Conservation (phyloP, 1,140 invertebrate species). For the Marisa cornuarietis region DNA sequence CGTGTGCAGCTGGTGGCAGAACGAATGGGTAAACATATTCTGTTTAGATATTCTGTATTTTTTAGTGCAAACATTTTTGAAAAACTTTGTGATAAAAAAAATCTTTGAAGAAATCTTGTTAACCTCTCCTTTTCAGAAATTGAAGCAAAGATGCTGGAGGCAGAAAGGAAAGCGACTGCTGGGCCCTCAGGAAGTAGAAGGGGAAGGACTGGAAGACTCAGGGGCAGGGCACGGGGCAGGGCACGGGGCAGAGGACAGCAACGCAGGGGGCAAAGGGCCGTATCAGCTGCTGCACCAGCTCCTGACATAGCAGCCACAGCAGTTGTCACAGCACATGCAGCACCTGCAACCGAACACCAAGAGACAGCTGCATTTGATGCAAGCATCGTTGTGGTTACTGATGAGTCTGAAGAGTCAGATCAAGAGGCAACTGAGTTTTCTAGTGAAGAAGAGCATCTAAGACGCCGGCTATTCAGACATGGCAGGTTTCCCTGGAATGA, state of each 20-base stretch:
- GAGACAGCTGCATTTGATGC: background rate
- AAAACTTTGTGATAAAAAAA: background rate
- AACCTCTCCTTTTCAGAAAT: slow-evolving; percentile 38
- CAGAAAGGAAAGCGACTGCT: slow-evolving; percentile 24
- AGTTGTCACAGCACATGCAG: background rate
- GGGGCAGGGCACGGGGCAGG: slow-evolving; percentile 21
- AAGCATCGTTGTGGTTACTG: background rate
- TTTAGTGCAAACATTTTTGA: background rate
- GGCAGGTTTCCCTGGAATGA: background rate
- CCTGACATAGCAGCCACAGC: background rate
- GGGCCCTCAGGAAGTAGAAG: slow-evolving; percentile 13
- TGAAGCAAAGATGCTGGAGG: slow-evolving; percentile 38
- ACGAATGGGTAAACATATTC: slow-evolving; percentile 50
- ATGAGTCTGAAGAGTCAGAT: background rate
- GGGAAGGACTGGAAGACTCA: background rate
- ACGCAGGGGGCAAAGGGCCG: background rate
- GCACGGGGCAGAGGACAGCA: background rate
- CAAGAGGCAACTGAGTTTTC: background rate
- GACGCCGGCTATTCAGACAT: slow-evolving; percentile 6
- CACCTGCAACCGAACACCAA: slow-evolving; percentile 2
- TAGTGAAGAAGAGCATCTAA: background rate
- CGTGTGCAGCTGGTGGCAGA: slow-evolving; percentile 45
- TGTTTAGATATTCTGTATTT: background rate
- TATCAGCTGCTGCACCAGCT: background rate
- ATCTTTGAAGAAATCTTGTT: too few species aligned